Evolutionary conservation across 2,888 invertebrate genomes (phyloP).

Genomic region (Melitaea athalia): DNA sequence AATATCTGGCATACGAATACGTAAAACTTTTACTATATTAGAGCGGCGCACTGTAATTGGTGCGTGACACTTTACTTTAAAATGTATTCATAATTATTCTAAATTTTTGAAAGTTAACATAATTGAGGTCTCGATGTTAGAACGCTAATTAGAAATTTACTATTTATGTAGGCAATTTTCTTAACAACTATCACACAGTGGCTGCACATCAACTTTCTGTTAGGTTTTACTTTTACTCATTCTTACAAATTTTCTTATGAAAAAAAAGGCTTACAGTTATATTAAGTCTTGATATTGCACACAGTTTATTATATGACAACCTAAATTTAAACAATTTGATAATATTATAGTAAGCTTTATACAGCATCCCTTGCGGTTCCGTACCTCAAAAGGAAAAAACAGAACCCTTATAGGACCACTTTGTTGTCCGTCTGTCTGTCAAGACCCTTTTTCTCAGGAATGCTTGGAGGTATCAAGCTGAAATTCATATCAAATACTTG

Average conservation of each 20-base stretch:
- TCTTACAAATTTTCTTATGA: neutral
- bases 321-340: too few species aligned
- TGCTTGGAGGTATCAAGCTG: too few species aligned
- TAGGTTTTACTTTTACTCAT: neutral
- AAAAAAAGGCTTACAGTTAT: neutral
- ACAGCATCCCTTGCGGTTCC: too few species aligned
- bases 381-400: too few species aligned
- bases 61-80: constrained; percentile 13
- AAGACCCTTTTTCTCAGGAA: too few species aligned
- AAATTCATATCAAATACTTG: too few species aligned
- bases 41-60: constrained; percentile 11
- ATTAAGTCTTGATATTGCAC: too few species aligned
- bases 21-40: constrained; percentile 13
- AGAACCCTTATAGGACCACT: too few species aligned
- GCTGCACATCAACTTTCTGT: neutral
- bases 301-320: too few species aligned
- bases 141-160: neutral
- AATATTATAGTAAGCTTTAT: too few species aligned
- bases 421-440: too few species aligned
- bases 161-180: neutral
- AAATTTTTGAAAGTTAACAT: constrained; percentile 14
- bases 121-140: constrained; percentile 1
- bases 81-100: constrained; percentile 10
- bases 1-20: constrained; percentile 2
- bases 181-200: neutral